Base-by-base conservation (phyloP, 1,140 invertebrate genomes). In the Pomacea maculata region DNA sequence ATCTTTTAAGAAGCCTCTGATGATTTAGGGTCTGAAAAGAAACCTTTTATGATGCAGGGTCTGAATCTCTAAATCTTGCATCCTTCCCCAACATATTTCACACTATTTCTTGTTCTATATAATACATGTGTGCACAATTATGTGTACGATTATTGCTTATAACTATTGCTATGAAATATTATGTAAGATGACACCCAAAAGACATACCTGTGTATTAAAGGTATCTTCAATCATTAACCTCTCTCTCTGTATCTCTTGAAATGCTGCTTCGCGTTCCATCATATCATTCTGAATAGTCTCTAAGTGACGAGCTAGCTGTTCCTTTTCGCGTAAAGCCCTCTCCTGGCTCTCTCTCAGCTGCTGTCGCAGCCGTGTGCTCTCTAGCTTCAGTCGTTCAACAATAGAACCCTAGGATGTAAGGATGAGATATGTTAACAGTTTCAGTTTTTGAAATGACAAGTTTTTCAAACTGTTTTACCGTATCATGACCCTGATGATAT, bases 271-370 rank as follows among this genome's bases (percentile, higher is more conserved):
- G 14, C 92, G 83, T 68, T 92, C 91, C 87, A 92, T 86, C 91
- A 93, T 92, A 81, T 92, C 92, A 34, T 87, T 87, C 85, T 92
- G 89, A 81, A 93, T 92, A n/a, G 86, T 85, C 80, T 93, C 91
- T 76, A 93, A 79, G 82, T 92, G 91, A 61, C 90, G 86, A 78
- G 92, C 90, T 71, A 93, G 85, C 55, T 86, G 73, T 82, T 92
- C 91, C 83, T 93, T 93, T 71, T 93, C 92, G 77, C 88, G 86
- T 74, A 92, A 81, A 14, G 88, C 88, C 80, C 87, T 89, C 71
- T 92, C 88, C 75, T 92, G 90, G 45, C 85, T 89, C 57, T 92
- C 91, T 67, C 85, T 84, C 70, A 92, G 82, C 80, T 90, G 87
- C 54, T 89, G 88, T 54, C 88, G 84, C 4, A 92, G 82, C 57